Conservation (phyloP, 2,888 invertebrate genomes). For the Synergus itoensis region DNA sequence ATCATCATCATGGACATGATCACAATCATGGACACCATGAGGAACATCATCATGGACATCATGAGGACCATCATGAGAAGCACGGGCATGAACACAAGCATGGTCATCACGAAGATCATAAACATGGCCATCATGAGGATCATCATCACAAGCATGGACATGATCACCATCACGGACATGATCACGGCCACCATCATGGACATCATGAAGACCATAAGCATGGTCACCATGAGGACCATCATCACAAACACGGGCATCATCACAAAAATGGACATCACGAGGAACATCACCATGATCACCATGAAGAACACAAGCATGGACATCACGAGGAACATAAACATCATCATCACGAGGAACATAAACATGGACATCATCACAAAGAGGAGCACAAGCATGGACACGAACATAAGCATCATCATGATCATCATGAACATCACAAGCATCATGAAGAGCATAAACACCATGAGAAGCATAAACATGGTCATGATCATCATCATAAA, state of each 20-base stretch:
- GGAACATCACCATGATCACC: conserved; percentile 59
- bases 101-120: conserved; percentile 33
- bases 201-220: conserved; percentile 61
- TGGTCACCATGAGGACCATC: conserved; percentile 65
- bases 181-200: conserved; percentile 60
- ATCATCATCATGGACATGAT: conserved; percentile 69
- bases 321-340: conserved; percentile 59
- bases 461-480: conserved; percentile 53
- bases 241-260: conserved; percentile 64
- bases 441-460: conserved; percentile 63
- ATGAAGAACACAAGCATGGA: conserved; percentile 65
- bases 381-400: conserved; percentile 54
- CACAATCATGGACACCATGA: conserved; percentile 66
- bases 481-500: conserved; percentile 57
- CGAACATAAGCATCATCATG: conserved; percentile 53
- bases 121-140: too few relatives aligned
- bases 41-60: conserved; percentile 59
- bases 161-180: conserved; percentile 57
- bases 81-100: conserved; percentile 59
- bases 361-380: conserved; percentile 51
- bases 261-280: conserved; percentile 64
- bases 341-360: conserved; percentile 40
- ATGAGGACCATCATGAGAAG: conserved; percentile 60
- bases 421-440: conserved; percentile 50
- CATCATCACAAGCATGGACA: conserved; percentile 60